Conservation (phyloP, 2,888 invertebrate genomes). For the Carcina quercana region DNA sequence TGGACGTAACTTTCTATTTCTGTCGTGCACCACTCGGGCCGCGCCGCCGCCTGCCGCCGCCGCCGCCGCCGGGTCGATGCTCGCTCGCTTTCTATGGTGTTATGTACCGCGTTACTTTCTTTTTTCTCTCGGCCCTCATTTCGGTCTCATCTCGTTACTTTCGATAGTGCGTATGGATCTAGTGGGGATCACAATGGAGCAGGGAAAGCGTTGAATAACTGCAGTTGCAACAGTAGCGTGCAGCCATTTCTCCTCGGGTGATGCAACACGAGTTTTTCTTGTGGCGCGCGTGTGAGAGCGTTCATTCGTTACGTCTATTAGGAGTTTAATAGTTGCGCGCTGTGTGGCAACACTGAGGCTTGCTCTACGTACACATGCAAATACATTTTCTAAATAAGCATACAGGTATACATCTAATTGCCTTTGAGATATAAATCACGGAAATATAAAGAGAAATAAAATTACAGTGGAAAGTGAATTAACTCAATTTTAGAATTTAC, state of each 20-base stretch:
- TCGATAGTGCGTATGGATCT: constrained; percentile 21
- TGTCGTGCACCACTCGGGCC: constrained; percentile 56
- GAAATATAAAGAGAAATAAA: too few relatives aligned
- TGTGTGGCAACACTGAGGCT: too few relatives aligned
- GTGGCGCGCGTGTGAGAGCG: constrained; percentile 61
- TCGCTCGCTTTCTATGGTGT: constrained; percentile 57
- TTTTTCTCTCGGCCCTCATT: constrained; percentile 53
- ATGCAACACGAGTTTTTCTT: constrained; percentile 64
- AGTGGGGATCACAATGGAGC: constrained; percentile 50
- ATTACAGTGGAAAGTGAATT: too few relatives aligned
- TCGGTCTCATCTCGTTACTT: constrained; percentile 41
- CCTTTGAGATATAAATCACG: too few relatives aligned
- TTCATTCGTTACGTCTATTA: constrained; percentile 71
- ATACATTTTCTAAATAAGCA: too few relatives aligned
- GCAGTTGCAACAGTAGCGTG: constrained; percentile 65
- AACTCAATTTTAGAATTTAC: too few relatives aligned
- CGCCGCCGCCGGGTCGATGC: too few relatives aligned
- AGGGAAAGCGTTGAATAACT: constrained; percentile 58
- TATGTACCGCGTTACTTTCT: too few relatives aligned
- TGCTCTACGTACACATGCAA: too few relatives aligned
- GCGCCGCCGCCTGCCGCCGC: constrained; percentile 61
- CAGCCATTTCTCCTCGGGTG: constrained; percentile 68
- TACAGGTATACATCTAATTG: too few relatives aligned
- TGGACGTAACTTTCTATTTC: constrained; percentile 70
- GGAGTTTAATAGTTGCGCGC: constrained; percentile 66